These are phyloP conservation scores for Sphenodon punctatus DNA, from an alignment of 2,797 vertebrate genomes.

Conservation along the genomic window DNA sequence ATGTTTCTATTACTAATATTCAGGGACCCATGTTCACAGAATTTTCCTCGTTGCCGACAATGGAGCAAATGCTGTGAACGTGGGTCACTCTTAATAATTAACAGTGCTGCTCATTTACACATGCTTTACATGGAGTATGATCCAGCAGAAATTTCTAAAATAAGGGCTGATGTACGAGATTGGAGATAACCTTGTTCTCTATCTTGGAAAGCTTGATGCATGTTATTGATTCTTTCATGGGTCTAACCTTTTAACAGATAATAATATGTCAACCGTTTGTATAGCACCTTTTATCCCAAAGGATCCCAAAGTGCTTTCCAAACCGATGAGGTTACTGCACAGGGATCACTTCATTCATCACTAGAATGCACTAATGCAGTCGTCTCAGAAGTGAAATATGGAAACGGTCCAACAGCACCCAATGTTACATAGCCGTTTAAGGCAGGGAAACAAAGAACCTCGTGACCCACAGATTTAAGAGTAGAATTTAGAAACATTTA, in stretches of 20 bases:
- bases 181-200: not conserved
- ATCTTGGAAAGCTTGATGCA: not conserved
- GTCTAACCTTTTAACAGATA: not conserved
- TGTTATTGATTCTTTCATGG: not conserved
- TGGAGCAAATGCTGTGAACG: too few relatives aligned
- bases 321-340: rapidly evolving
- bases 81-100: constrained; percentile 15
- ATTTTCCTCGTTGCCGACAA: too few relatives aligned
- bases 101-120: not conserved
- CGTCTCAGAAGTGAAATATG: rapidly evolving
- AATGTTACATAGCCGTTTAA: rapidly evolving
- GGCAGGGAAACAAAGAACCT: not conserved
- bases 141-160: not conserved
- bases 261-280: not conserved
- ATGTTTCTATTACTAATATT: not conserved
- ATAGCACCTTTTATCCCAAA: not conserved
- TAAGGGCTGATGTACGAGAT: not conserved
- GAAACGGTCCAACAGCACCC: rapidly evolving
- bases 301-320: not conserved
- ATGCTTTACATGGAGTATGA: not conserved
- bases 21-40: too few relatives aligned
- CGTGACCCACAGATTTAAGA: not conserved
- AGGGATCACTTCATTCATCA: not conserved
- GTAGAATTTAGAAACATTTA: too few relatives aligned
- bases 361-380: not conserved